These are phyloP conservation scores for Myioborus miniatus DNA, from an alignment of 2,797 vertebrate species.

Conservation along the genomic window DNA sequence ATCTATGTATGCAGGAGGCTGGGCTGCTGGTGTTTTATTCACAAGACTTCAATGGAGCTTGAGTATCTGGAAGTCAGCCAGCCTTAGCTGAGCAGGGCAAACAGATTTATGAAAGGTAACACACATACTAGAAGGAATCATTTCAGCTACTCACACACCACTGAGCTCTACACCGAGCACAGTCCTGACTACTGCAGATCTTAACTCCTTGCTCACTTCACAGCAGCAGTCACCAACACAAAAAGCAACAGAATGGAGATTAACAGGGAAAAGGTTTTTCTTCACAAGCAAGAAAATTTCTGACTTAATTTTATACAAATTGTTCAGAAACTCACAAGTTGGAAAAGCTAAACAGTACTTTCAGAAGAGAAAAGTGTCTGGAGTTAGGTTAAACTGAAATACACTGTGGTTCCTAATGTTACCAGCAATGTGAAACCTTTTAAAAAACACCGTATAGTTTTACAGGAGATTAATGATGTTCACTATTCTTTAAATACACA, in stretches of 20 bases:
- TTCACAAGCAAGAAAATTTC: neutral
- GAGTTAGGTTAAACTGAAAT: neutral
- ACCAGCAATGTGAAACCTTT: neutral
- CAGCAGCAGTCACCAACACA: neutral
- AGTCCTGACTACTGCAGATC: neutral
- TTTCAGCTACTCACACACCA: neutral
- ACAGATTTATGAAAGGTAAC: constrained; percentile 50
- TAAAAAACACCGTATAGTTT: neutral
- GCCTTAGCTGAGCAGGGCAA: constrained; percentile 23
- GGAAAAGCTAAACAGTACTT: neutral
- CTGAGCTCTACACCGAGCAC: neutral
- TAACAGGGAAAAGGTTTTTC: neutral
- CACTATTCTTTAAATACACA: neutral
- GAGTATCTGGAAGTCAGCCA: constrained; percentile 50
- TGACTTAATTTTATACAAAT: neutral
- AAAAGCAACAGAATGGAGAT: neutral
- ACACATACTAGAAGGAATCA: neutral
- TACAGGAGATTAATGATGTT: neutral
- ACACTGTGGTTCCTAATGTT: neutral
- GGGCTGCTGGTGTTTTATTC: constrained; percentile 34
- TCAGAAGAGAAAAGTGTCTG: neutral
- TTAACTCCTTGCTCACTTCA: neutral
- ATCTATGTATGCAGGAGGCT: neutral
- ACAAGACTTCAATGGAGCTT: constrained; percentile 13
- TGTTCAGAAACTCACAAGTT: neutral